Conservation (phyloP, 2,888 invertebrate genomes). For the Drosophila prolongata region DNA sequence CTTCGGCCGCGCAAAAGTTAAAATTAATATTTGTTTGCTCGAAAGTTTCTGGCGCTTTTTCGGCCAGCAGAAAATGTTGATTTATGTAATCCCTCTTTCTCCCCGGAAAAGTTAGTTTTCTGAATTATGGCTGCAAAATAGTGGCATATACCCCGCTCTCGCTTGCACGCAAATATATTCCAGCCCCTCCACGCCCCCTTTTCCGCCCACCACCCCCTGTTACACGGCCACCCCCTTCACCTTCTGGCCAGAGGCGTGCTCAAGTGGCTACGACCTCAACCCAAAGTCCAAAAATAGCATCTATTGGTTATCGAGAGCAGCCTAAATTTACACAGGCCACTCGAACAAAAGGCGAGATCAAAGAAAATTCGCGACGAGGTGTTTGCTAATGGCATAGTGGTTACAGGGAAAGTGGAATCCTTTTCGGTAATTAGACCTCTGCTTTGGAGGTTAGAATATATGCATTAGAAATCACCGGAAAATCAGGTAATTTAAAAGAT, state of each 20-base stretch:
- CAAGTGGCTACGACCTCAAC: constrained; percentile 24
- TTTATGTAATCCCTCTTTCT: constrained; percentile 60
- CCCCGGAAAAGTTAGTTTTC: constrained; percentile 42
- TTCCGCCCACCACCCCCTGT: neutral
- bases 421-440: neutral
- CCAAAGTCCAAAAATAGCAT: constrained; percentile 31
- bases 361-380: constrained; percentile 21
- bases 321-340: constrained; percentile 32
- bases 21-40: constrained; percentile 78
- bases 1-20: constrained; percentile 60
- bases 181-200: neutral
- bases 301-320: constrained; percentile 39
- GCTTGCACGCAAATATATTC: constrained; percentile 27
- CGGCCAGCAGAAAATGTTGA: constrained; percentile 61
- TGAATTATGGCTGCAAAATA: constrained; percentile 46
- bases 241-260: constrained; percentile 32
- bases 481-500: too few relatives aligned
- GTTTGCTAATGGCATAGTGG: constrained; percentile 21
- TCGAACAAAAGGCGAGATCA: constrained; percentile 19
- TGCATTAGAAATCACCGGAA: neutral
- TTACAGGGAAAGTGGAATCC: too few relatives aligned
- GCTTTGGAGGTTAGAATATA: neutral
- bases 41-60: constrained; percentile 58
- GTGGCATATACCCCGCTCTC: constrained; percentile 4
- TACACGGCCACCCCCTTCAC: constrained; percentile 1